Percentiles rank a stretch among this genome's conserved stretches.
These are phyloP conservation scores for Mercenaria mercenaria DNA, from an alignment of 1,140 invertebrate genomes.

Conservation along the genomic window DNA sequence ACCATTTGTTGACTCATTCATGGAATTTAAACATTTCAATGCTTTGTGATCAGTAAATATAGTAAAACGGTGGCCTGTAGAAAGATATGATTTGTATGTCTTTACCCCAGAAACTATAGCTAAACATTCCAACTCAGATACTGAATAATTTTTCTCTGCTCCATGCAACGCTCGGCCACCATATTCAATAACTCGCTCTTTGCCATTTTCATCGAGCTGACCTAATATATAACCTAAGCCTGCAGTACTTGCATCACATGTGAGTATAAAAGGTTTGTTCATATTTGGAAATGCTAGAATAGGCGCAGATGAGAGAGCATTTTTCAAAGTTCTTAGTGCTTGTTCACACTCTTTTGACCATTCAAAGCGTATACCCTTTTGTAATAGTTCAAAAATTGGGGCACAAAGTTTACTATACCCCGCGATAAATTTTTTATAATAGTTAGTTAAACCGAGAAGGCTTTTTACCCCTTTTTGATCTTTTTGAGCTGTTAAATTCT, in stretches of 20 bases:
- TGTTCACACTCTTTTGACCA: constrained; percentile 60
- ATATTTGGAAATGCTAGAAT: constrained; percentile 70
- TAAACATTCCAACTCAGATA: constrained; percentile 20
- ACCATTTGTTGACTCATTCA: neutral
- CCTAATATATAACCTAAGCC: constrained; percentile 40
- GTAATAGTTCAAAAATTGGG: constrained; percentile 83
- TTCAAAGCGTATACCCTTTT: constrained; percentile 78
- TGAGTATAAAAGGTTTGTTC: constrained; percentile 62
- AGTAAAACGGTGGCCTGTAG: constrained; percentile 4
- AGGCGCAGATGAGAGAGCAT: constrained; percentile 64
- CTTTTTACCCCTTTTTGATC: constrained; percentile 80
- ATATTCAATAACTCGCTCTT: constrained; percentile 48
- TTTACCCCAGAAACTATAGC: constrained; percentile 43
- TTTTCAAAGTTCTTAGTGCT: constrained; percentile 63
- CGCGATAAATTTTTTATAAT: constrained; percentile 81
- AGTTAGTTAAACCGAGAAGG: constrained; percentile 86
- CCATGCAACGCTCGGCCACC: constrained; percentile 78
- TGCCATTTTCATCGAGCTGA: constrained; percentile 22
- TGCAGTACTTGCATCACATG: constrained; percentile 56
- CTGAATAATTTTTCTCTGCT: constrained; percentile 49
- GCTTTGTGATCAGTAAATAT: constrained; percentile 60
- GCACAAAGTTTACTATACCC: constrained; percentile 77
- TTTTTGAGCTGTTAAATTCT: neutral
- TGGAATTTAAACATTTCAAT: constrained; percentile 14
- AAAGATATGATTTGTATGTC: constrained; percentile 33